Conservation (phyloP, 1,140 invertebrate species). For the Formica exsecta region DNA sequence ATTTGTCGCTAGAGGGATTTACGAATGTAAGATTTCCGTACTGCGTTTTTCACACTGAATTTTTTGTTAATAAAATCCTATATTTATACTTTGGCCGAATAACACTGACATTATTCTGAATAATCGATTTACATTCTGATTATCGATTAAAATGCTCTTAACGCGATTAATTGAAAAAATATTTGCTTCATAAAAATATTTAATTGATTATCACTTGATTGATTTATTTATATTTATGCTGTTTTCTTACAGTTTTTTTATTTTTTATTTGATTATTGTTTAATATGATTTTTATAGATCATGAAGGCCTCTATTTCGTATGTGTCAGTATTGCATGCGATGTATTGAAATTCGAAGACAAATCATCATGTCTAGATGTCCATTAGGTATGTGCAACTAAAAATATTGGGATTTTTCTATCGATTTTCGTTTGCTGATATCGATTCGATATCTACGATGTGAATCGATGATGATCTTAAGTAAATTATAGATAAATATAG, state of each 20-base stretch:
- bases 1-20: constrained; percentile 65
- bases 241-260: background rate
- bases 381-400: constrained; percentile 4
- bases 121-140: background rate
- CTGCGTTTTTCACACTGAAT: background rate
- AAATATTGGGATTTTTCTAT: constrained; percentile 3
- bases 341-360: constrained; percentile 29
- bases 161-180: background rate
- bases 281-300: constrained; percentile 53
- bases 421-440: background rate
- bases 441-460: background rate
- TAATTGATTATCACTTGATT: background rate
- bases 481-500: constrained; percentile 27
- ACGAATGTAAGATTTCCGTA: constrained; percentile 52
- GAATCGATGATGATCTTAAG: background rate
- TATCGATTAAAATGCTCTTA: background rate
- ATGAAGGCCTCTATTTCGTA: constrained; percentile 63
- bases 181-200: background rate
- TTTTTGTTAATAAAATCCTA: constrained; percentile 5
- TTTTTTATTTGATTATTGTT: background rate
- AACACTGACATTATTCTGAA: background rate
- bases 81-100: background rate
- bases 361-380: background rate
- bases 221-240: background rate
- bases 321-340: constrained; percentile 48